Evolutionary conservation across 1,140 invertebrate species (phyloP).

Genomic region (Drosophila subobscura): DNA sequence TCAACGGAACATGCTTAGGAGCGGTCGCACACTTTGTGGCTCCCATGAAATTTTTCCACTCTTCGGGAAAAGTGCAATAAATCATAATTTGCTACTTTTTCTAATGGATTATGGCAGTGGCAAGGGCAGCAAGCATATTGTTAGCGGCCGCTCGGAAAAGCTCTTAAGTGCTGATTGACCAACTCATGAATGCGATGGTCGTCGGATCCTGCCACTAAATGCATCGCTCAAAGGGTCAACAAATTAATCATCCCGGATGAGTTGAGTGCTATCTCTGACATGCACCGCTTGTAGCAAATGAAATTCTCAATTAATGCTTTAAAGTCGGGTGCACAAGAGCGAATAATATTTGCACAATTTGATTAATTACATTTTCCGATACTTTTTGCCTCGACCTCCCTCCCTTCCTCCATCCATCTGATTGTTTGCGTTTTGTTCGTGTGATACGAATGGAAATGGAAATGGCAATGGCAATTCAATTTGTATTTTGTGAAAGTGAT

Average conservation of each 20-base stretch:
- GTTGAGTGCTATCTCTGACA: constrained; percentile 52
- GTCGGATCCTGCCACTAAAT: constrained; percentile 13
- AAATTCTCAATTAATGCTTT: constrained; percentile 52
- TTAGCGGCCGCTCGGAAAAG: constrained; percentile 47
- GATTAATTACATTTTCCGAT: constrained; percentile 46
- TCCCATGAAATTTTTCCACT: constrained; percentile 60
- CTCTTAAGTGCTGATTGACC: constrained; percentile 71
- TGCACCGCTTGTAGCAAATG: constrained; percentile 13
- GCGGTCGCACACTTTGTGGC: constrained; percentile 61
- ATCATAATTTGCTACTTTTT: constrained; percentile 80
- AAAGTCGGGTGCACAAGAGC: constrained; percentile 28
- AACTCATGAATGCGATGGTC: constrained; percentile 49
- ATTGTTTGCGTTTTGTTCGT: constrained; percentile 26
- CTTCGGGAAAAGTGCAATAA: constrained; percentile 68
- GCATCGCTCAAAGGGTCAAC: constrained; percentile 41
- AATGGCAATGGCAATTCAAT: constrained; percentile 57
- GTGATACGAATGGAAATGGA: background rate
- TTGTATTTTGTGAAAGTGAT: constrained; percentile 76
- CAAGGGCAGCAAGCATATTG: constrained; percentile 50
- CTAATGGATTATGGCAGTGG: constrained; percentile 75
- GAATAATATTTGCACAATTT: constrained; percentile 37
- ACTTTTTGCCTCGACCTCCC: constrained; percentile 1
- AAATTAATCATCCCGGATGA: constrained; percentile 63
- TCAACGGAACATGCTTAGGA: constrained; percentile 48
- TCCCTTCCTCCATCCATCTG: background rate